These are phyloP conservation scores for Pantelozetes paolii DNA, from an alignment of 2,888 invertebrate genomes.

Conservation along the genomic window DNA sequence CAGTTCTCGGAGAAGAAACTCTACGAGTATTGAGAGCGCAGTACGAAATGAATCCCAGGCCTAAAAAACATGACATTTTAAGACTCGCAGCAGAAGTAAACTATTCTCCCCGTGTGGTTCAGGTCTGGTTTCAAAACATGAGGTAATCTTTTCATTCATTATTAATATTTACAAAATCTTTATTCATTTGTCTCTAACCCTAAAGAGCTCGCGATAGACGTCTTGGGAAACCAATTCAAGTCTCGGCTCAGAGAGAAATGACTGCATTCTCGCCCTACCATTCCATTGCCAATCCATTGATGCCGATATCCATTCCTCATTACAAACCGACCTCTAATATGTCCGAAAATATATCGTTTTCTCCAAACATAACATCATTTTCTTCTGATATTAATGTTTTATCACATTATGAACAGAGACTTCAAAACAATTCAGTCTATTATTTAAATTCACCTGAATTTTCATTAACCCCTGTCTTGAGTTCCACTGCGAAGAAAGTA, in stretches of 20 bases:
- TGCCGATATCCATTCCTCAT: slow-evolving; percentile 38
- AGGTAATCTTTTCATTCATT: slow-evolving; percentile 56
- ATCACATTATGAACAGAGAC: slow-evolving; percentile 9
- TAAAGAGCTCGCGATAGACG: slow-evolving; percentile 42
- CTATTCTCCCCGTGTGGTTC: slow-evolving; percentile 69
- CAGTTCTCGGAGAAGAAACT: slow-evolving; percentile 90
- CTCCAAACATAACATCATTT: slow-evolving; percentile 6
- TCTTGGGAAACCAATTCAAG: slow-evolving; percentile 42
- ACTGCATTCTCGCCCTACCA: slow-evolving; percentile 18
- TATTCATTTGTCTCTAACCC: neutral
- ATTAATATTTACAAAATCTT: neutral
- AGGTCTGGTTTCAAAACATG: slow-evolving; percentile 96
- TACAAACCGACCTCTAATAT: slow-evolving; percentile 26
- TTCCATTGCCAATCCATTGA: slow-evolving; percentile 33
- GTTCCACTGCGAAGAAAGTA: neutral
- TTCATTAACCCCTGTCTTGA: neutral
- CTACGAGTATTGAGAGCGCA: slow-evolving; percentile 80
- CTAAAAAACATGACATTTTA: slow-evolving; percentile 87
- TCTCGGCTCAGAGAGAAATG: neutral
- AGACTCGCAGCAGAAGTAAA: slow-evolving; percentile 72
- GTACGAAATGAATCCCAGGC: slow-evolving; percentile 83
- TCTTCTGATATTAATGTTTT: slow-evolving; percentile 18
- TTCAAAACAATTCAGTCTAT: slow-evolving; percentile 17
- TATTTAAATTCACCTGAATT: slow-evolving; percentile 44
- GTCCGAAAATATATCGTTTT: neutral